Evolutionary conservation across 2,797 vertebrate species (phyloP).

Genomic region (Liasis olivaceus): DNA sequence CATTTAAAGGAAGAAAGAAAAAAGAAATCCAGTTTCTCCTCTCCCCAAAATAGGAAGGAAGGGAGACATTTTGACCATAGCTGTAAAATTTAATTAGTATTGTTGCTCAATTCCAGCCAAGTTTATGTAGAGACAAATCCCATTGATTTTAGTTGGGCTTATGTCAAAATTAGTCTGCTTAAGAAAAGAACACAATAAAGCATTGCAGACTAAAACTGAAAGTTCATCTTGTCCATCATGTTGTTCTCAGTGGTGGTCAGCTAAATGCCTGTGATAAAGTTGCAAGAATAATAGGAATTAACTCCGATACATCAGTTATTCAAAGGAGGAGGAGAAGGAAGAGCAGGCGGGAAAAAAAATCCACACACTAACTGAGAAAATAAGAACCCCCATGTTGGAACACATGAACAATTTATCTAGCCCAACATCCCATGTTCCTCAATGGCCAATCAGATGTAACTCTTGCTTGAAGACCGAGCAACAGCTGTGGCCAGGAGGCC

Average conservation of each 20-base stretch:
- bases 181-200: background rate
- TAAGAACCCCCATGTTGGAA: background rate
- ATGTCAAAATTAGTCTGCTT: background rate
- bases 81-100: background rate
- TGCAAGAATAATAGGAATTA: background rate
- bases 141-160: background rate
- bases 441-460: background rate
- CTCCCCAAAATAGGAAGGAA: background rate
- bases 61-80: background rate
- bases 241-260: background rate
- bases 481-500: too few species aligned
- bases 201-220: too few species aligned
- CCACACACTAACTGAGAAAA: background rate
- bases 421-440: background rate
- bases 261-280: background rate
- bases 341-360: background rate
- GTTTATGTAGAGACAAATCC: background rate
- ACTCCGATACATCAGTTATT: background rate
- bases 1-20: constrained; percentile 6
- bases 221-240: background rate
- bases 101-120: background rate
- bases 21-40: background rate
- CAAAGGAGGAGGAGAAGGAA: background rate
- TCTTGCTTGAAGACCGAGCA: too few species aligned
- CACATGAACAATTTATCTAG: background rate